Conservation (phyloP, 2,113 vertebrate species). For the Cinclus cinclus region DNA sequence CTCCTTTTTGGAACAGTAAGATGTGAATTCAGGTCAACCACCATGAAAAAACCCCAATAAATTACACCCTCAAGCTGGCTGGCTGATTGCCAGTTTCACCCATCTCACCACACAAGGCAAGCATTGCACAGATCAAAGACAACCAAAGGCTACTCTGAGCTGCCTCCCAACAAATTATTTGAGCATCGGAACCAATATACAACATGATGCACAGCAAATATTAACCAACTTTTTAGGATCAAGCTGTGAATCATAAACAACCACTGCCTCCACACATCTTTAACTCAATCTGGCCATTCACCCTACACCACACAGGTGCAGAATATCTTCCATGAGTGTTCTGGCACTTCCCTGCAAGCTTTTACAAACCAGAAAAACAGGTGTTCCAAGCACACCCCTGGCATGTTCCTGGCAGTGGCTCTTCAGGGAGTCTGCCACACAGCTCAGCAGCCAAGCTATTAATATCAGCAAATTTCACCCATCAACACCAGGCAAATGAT, state of each 20-base stretch:
- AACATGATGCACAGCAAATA: background rate
- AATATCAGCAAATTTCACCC: background rate
- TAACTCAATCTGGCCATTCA: background rate
- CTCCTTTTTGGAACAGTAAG: constrained; percentile 9
- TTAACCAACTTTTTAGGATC: background rate
- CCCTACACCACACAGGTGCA: background rate
- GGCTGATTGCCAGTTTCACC: background rate
- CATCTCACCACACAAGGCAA: constrained; percentile 7
- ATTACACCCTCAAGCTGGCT: background rate
- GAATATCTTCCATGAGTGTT: background rate
- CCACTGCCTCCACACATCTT: background rate
- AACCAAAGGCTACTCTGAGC: background rate
- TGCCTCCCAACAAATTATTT: background rate
- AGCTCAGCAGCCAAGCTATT: background rate
- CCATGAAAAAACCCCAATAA: background rate
- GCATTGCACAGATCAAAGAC: background rate
- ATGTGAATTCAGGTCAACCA: constrained; percentile 32
- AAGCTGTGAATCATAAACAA: background rate
- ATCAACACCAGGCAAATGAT: background rate
- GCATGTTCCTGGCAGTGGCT: background rate
- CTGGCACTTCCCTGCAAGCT: background rate
- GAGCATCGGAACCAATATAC: background rate
- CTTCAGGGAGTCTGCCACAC: background rate
- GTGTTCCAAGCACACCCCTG: background rate
- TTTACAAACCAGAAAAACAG: constrained; percentile 47